Evolutionary conservation across 2,113 vertebrate genomes (phyloP), one percentile per base, ranked within the genome.

Genomic region (Pomatostomus ruficeps): DNA sequence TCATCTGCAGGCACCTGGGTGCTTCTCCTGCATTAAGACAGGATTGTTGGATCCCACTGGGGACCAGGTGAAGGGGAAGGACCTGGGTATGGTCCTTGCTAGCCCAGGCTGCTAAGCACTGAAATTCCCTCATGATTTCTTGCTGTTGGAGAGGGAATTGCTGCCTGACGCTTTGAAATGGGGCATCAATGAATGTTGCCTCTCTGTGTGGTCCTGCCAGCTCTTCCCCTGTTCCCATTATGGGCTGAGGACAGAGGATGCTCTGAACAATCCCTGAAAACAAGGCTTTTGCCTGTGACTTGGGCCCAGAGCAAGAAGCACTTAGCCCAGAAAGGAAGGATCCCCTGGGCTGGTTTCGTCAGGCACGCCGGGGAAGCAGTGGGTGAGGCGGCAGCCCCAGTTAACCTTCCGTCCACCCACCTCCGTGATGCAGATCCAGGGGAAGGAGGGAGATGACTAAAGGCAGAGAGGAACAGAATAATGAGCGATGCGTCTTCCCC

Each of bases 391-490:
- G 95, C 93, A 95, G 95, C 96, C 96, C 95, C 81, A 71, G 93
- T 91, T 96, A 95, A 96, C 96, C 96, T 96, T 96, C 95, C 45
- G 42, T 94, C 95, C 96, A 91, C 96, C 96, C 96, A 96, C 96
- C 91, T 81, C 84, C 0, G 5, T 96, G 96, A 96, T 96, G 96
- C 93, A 93, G 89, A 95, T 77, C 77, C 62, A 77, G 43, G 85
- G 95, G 81, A 93, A 96, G 95, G 93, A 96, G 93, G 87, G 89
- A 91, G 89, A 96, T 96, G 96, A 96, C 95, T 96, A 96, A 96
- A 95, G 73, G 88, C 77, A 91, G 77, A 63, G 71, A 93, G 81
- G 91, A 96, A 95, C 84, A 76, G 88, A 75, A 82, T 82, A 93
- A 94, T 2, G 93, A 95, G 70, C 2, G 35, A 80, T 85, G 93